Conservation (phyloP, 2,113 vertebrate species). For the Pampusana beccarii region DNA sequence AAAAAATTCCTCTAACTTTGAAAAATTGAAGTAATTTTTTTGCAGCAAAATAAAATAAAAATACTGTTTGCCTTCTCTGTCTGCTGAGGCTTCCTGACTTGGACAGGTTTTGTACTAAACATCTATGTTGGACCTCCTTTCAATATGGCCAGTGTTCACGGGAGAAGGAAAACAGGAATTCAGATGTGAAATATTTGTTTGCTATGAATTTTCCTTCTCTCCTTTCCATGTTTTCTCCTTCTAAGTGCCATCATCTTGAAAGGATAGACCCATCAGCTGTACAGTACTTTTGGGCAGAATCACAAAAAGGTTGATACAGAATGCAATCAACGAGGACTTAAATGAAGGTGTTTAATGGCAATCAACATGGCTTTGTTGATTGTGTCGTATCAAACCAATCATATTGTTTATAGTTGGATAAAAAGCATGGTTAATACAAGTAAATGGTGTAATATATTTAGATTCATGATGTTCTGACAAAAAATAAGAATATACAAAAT, state of each 20-base stretch:
- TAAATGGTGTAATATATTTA: background rate
- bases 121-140: background rate
- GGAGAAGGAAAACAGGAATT: background rate
- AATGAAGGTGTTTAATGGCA: background rate
- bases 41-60: background rate
- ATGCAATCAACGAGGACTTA: background rate
- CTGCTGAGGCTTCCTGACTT: background rate
- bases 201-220: background rate
- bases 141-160: background rate
- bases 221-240: background rate
- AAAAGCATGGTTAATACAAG: background rate
- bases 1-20: background rate
- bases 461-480: background rate
- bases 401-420: background rate
- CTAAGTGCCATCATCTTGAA: background rate
- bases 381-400: background rate
- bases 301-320: background rate
- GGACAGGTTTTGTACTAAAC: background rate
- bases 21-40: background rate
- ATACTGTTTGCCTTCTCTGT: background rate
- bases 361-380: background rate
- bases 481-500: background rate
- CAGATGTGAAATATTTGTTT: background rate
- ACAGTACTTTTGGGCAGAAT: background rate
- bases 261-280: conserved; percentile 1